Evolutionary conservation across 2,113 vertebrate species (phyloP).

Genomic region (Nothobranchius kuhntae): DNA sequence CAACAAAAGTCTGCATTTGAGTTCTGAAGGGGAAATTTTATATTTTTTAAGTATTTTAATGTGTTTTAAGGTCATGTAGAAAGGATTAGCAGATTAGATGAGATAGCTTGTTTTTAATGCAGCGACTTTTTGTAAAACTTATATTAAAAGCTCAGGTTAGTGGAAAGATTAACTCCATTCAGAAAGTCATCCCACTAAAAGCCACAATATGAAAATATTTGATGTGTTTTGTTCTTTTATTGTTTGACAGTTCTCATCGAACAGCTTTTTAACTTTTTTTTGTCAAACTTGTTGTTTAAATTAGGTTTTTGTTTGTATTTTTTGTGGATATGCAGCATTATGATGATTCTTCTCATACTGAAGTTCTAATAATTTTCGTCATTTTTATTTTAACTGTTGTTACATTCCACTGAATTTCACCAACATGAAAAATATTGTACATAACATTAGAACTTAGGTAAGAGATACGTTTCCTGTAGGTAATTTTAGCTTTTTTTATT

Average conservation of each 20-base stretch:
- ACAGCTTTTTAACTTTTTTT: neutral
- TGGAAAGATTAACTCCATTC: neutral
- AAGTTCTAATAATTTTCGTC: neutral
- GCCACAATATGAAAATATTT: neutral
- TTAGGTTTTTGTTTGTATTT: neutral
- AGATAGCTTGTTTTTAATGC: conserved; percentile 27
- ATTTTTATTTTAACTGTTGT: conserved; percentile 24
- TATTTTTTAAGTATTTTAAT: conserved; percentile 1
- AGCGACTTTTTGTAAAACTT: neutral
- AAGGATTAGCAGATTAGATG: conserved; percentile 22
- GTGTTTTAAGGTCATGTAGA: conserved; percentile 14
- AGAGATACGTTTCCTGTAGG: conserved; percentile 20
- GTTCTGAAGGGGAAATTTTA: neutral
- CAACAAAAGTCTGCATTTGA: conserved; percentile 11
- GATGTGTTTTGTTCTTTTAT: neutral
- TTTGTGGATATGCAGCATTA: neutral
- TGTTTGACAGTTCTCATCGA: neutral
- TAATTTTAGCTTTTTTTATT: conserved; percentile 25
- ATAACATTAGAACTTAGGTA: conserved; percentile 38
- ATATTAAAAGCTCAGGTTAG: conserved; percentile 50
- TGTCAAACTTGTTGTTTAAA: neutral
- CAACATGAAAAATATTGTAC: conserved; percentile 29
- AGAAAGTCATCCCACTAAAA: neutral
- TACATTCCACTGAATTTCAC: conserved; percentile 27
- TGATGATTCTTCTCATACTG: neutral